Evolutionary conservation across 2,113 vertebrate genomes (phyloP).

Genomic region (Proterorhinus semilunaris): DNA sequence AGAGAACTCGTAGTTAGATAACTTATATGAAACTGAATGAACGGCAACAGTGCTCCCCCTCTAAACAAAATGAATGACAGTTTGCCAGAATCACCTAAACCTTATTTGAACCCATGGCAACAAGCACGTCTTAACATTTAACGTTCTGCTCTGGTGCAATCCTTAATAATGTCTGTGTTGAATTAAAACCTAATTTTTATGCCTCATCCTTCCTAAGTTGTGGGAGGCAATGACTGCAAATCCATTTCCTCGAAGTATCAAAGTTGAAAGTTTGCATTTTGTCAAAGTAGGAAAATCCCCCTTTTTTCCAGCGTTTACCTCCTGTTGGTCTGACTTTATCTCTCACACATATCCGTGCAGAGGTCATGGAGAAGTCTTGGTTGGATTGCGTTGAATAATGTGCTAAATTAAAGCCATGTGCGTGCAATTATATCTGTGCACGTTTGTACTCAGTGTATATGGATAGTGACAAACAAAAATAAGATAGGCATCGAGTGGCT

Average conservation of each 20-base stretch:
- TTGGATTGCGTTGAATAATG: constrained; percentile 32
- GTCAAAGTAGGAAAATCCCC: constrained; percentile 26
- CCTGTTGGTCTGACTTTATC: neutral
- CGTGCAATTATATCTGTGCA: constrained; percentile 36
- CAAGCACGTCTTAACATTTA: constrained; percentile 13
- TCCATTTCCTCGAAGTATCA: constrained; percentile 41
- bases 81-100: neutral
- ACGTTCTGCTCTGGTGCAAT: constrained; percentile 17
- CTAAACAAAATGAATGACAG: neutral
- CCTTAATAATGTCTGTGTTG: constrained; percentile 25
- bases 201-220: constrained; percentile 26
- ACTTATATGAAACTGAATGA: neutral
- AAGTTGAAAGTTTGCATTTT: constrained; percentile 29
- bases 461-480: constrained; percentile 2
- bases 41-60: neutral
- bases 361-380: constrained; percentile 30
- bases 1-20: too few relatives aligned
- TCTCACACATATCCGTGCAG: constrained; percentile 7
- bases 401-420: constrained; percentile 52
- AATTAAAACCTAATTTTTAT: constrained; percentile 13
- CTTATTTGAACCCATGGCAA: constrained; percentile 9
- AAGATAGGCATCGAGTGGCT: constrained; percentile 8
- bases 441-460: constrained; percentile 5
- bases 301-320: neutral
- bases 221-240: constrained; percentile 30